phyloP scores from a whole-genome alignment of 1,140 invertebrate species.

The Luehdorfia chinensis region DNA sequence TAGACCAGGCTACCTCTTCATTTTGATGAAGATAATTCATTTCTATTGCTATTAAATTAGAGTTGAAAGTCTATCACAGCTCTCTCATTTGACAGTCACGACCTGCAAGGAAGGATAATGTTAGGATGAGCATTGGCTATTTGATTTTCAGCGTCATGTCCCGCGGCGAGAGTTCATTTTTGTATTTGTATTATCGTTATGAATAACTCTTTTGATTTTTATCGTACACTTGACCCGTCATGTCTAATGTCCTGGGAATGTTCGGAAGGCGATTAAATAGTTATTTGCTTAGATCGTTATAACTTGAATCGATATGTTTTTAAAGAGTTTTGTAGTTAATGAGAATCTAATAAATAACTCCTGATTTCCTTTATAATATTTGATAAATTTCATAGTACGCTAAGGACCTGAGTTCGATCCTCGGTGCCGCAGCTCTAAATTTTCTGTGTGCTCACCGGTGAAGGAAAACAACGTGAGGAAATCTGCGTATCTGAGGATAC shows the following conservation, averaged over 20 bases:
- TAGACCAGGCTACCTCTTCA: slow-evolving; percentile 33
- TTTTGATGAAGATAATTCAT: slow-evolving; percentile 19
- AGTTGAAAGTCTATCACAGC: slow-evolving; percentile 11
- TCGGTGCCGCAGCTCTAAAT: too few relatives aligned
- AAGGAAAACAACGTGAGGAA: too few relatives aligned
- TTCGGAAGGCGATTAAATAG: slow-evolving; percentile 57
- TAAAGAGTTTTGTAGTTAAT: background rate
- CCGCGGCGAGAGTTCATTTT: slow-evolving; percentile 25
- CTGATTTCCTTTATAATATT: too few relatives aligned
- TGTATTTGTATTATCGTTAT: slow-evolving; percentile 20
- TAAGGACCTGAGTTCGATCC: too few relatives aligned
- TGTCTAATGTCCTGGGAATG: slow-evolving; percentile 65
- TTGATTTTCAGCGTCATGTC: slow-evolving; percentile 29
- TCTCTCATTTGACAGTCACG: slow-evolving; percentile 52
- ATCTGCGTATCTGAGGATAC: too few relatives aligned
- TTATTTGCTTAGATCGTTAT: slow-evolving; percentile 28
- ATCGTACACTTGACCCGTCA: slow-evolving; percentile 70
- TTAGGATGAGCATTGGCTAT: slow-evolving; percentile 35
- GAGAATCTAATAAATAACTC: too few relatives aligned
- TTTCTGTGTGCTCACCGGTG: too few relatives aligned
- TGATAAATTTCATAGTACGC: too few relatives aligned
- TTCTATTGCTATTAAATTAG: slow-evolving; percentile 17
- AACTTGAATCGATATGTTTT: slow-evolving; percentile 7
- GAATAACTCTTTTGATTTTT: slow-evolving; percentile 65
- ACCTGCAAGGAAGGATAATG: slow-evolving; percentile 57